These are phyloP conservation scores for Hypanus sabinus DNA, from an alignment of 2,113 vertebrate genomes.

Conservation along the genomic window DNA sequence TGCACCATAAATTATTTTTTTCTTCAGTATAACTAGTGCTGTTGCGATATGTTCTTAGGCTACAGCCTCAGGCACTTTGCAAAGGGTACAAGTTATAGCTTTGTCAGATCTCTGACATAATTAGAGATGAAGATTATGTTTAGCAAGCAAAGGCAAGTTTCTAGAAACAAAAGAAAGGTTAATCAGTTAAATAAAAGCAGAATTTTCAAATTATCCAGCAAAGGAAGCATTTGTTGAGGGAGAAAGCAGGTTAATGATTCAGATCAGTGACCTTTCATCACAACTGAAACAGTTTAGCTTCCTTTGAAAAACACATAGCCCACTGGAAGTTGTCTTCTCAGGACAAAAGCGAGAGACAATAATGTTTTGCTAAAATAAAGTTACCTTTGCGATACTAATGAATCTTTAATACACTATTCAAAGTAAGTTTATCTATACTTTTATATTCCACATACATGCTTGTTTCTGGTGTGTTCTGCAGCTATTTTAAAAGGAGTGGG, in stretches of 20 bases:
- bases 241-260: too few relatives aligned
- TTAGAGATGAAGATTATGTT: neutral
- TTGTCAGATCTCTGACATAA: neutral
- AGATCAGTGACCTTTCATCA: too few relatives aligned
- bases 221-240: too few relatives aligned
- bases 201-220: too few relatives aligned
- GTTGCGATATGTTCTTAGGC: too few relatives aligned
- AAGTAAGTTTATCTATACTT: neutral
- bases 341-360: neutral
- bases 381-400: neutral
- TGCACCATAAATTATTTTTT: too few relatives aligned
- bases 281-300: neutral
- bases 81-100: neutral
- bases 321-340: neutral
- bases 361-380: neutral
- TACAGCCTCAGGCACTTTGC: too few relatives aligned
- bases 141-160: neutral
- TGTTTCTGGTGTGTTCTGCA: too few relatives aligned
- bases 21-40: too few relatives aligned
- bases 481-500: too few relatives aligned
- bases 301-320: neutral
- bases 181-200: neutral
- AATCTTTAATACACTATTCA: neutral
- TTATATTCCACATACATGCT: too few relatives aligned
- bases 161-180: neutral